Percentiles rank a stretch among this genome's conserved stretches.
These are phyloP conservation scores for Drosophila pseudotakahashii DNA, from an alignment of 2,888 invertebrate genomes.

Conservation along the genomic window DNA sequence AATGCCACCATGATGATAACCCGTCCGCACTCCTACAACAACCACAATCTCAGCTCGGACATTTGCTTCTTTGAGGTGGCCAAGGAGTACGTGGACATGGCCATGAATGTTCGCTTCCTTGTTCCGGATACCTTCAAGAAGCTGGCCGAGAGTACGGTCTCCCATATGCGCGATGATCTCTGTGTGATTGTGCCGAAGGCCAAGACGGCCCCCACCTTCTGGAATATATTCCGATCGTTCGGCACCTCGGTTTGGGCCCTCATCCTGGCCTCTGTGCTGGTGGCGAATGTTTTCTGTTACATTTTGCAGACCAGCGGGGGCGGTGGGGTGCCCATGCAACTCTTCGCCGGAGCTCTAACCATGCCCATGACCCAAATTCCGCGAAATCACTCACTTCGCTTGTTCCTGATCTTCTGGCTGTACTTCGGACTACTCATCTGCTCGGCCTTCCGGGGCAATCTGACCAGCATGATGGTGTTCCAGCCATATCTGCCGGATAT, in stretches of 20 bases:
- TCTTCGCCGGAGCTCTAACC: constrained; percentile 71
- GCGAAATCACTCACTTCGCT: constrained; percentile 51
- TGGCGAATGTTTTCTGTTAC: constrained; percentile 66
- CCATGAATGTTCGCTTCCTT: constrained; percentile 86
- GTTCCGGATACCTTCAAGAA: constrained; percentile 85
- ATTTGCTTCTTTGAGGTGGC: constrained; percentile 73
- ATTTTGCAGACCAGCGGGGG: constrained; percentile 12
- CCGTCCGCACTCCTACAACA: constrained; percentile 53
- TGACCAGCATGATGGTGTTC: constrained; percentile 82
- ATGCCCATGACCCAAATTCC: constrained; percentile 66
- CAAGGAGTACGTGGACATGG: constrained; percentile 84
- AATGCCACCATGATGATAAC: constrained; percentile 85
- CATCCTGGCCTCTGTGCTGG: constrained; percentile 60
- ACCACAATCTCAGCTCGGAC: constrained; percentile 61
- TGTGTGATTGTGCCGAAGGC: constrained; percentile 86
- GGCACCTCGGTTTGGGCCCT: constrained; percentile 74
- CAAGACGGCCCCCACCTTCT: constrained; percentile 85
- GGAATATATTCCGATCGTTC: constrained; percentile 83
- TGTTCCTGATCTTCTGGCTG: constrained; percentile 81
- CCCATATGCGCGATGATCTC: constrained; percentile 85
- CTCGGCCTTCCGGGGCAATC: constrained; percentile 81
- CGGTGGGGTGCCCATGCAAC: constrained; percentile 50
- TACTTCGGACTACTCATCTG: constrained; percentile 81
- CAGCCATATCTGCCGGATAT: constrained; percentile 79
- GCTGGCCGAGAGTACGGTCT: constrained; percentile 85